Conservation (phyloP, 1,140 invertebrate species). For the Trichomalopsis sarcophagae region DNA sequence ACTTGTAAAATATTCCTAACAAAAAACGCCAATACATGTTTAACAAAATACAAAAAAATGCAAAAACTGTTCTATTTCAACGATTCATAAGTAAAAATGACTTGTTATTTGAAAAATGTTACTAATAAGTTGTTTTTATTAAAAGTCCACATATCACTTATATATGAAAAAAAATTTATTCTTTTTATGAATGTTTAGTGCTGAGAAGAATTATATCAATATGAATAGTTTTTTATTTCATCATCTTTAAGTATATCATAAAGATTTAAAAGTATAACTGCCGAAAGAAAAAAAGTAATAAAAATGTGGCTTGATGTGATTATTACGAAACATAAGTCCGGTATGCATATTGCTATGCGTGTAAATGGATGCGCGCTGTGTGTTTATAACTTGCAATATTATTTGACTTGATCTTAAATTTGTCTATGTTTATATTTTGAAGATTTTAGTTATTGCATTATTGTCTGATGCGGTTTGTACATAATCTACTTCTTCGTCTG, state of each 20-base stretch:
- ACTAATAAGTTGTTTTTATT: not conserved
- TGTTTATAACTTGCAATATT: constrained; percentile 31
- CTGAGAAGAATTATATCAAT: not conserved
- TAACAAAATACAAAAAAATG: constrained; percentile 2
- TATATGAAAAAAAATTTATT: constrained; percentile 15
- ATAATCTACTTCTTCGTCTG: constrained; percentile 83
- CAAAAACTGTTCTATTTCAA: not conserved
- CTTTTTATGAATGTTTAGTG: not conserved
- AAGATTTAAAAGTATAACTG: not conserved
- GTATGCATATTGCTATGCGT: constrained; percentile 36
- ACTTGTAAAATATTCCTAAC: not conserved
- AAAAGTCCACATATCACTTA: constrained; percentile 1
- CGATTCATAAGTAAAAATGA: not conserved
- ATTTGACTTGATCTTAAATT: constrained; percentile 27
- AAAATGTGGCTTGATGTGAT: constrained; percentile 18
- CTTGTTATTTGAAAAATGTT: not conserved
- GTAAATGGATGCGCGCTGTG: constrained; percentile 27
- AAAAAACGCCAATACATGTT: not conserved
- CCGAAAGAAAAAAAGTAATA: constrained; percentile 23
- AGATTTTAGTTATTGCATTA: constrained; percentile 47
- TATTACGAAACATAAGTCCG: not conserved
- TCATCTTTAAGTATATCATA: constrained; percentile 2
- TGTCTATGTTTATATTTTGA: constrained; percentile 45
- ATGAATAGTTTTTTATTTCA: not conserved
- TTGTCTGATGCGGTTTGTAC: constrained; percentile 59